Percentiles rank a stretch among this genome's conserved stretches.
Conservation (phyloP, 2,113 vertebrate species). For the Macroglossus sobrinus region DNA sequence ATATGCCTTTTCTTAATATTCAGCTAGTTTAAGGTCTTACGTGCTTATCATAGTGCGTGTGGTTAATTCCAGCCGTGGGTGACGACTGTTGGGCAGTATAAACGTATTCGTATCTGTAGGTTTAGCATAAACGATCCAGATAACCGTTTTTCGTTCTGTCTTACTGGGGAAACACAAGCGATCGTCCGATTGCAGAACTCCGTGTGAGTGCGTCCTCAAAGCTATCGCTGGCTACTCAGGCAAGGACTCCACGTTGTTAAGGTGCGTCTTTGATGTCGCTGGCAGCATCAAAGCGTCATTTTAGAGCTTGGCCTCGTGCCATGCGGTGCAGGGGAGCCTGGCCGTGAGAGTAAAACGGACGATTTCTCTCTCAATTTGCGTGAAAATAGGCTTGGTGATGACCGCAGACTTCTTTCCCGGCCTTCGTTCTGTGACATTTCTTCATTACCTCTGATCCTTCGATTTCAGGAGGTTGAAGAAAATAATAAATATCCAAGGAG, state of each 20-base stretch:
- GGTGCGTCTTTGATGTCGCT: slow-evolving; percentile 60
- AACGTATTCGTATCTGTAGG: slow-evolving; percentile 41
- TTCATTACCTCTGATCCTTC: slow-evolving; percentile 2
- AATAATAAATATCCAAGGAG: slow-evolving; percentile 69
- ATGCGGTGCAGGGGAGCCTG: neutral
- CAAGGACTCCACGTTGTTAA: slow-evolving; percentile 70
- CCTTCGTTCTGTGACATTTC: neutral
- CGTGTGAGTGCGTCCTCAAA: slow-evolving; percentile 51
- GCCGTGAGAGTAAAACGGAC: slow-evolving; percentile 58
- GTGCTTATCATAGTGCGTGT: slow-evolving; percentile 34
- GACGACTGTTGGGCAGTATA: slow-evolving; percentile 65
- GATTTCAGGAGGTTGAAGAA: slow-evolving; percentile 50
- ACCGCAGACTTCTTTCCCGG: neutral
- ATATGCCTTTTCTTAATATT: slow-evolving; percentile 10
- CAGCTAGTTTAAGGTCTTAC: slow-evolving; percentile 35
- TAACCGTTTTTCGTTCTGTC: slow-evolving; percentile 65
- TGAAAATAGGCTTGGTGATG: slow-evolving; percentile 50
- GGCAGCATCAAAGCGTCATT: slow-evolving; percentile 61
- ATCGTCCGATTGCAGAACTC: slow-evolving; percentile 56
- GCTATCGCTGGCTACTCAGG: slow-evolving; percentile 43
- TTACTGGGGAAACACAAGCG: slow-evolving; percentile 51
- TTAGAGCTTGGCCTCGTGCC: slow-evolving; percentile 51
- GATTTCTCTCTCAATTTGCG: slow-evolving; percentile 63
- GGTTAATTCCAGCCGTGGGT: slow-evolving; percentile 66
- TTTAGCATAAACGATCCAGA: slow-evolving; percentile 58